A percentile compares a stretch with the other conserved stretches of the same genome.
Conservation (phyloP, 2,113 vertebrate genomes). For the Pheucticus melanocephalus region DNA sequence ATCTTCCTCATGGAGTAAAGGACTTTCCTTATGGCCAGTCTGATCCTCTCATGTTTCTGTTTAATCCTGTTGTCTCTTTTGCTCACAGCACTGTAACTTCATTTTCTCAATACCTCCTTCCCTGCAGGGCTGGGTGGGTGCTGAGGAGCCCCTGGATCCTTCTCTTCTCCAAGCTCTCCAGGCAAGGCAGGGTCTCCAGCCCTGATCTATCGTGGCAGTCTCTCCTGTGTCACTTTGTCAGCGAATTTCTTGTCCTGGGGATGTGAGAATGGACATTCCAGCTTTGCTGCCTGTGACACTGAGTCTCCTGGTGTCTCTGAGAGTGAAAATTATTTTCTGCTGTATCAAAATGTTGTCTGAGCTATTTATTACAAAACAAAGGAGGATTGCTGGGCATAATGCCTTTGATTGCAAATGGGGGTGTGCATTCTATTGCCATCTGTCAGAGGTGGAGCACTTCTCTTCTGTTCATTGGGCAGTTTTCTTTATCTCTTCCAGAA, state of each 20-base stretch:
- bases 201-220: rapidly evolving
- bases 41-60: not conserved
- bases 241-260: not conserved
- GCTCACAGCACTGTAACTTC: no score
- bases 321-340: not conserved
- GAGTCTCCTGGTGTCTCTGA: rapidly evolving
- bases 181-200: not conserved
- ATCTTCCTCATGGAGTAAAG: no score
- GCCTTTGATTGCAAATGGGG: not conserved
- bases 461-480: not conserved
- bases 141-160: not conserved
- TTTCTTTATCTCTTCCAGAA: no score
- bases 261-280: not conserved
- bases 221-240: not conserved
- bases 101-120: not conserved
- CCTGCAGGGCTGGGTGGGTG: not conserved
- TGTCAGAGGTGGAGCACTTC: not conserved
- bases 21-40: not conserved
- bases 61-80: not conserved
- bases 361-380: not conserved
- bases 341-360: not conserved
- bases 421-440: not conserved
- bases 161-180: not conserved
- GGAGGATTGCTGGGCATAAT: rapidly evolving
- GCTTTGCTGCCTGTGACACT: not conserved